Conservation (phyloP, 2,888 invertebrate genomes). For the Chaetogeoica ovagalla region DNA sequence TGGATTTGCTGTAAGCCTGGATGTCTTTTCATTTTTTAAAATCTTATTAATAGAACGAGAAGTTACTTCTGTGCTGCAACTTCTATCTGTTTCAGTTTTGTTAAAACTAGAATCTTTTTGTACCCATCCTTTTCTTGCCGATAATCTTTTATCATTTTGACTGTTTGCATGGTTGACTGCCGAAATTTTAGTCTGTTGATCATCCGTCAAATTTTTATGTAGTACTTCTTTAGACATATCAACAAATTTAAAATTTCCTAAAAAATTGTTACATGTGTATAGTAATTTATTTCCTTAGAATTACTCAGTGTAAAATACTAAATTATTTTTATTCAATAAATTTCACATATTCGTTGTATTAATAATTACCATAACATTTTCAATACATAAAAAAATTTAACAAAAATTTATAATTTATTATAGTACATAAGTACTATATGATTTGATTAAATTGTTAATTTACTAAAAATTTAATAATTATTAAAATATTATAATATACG, state of each 20-base stretch:
- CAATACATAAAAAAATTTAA: background rate
- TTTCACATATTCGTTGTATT: no score
- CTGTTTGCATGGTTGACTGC: background rate
- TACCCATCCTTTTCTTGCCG: conserved; percentile 28
- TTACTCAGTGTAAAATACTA: no score
- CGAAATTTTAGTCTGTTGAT: background rate
- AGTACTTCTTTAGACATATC: conserved; percentile 33
- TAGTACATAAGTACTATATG: background rate
- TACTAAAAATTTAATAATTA: background rate
- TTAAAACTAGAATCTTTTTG: conserved; percentile 44
- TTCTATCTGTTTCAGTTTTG: conserved; percentile 32
- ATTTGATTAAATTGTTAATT: background rate
- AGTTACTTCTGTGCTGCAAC: conserved; percentile 4
- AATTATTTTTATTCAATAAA: no score
- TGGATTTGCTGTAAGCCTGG: conserved; percentile 34
- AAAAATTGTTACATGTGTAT: background rate
- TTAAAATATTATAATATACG: background rate
- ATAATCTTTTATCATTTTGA: conserved; percentile 27
- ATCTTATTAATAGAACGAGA: conserved; percentile 31
- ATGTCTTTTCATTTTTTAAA: conserved; percentile 38
- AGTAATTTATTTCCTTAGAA: no score
- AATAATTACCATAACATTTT: background rate
- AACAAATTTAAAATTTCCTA: conserved; percentile 2
- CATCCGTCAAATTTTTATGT: background rate
- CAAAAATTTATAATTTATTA: background rate